Conservation (phyloP, 1,140 invertebrate species). For the Temnothorax curvispinosus region DNA sequence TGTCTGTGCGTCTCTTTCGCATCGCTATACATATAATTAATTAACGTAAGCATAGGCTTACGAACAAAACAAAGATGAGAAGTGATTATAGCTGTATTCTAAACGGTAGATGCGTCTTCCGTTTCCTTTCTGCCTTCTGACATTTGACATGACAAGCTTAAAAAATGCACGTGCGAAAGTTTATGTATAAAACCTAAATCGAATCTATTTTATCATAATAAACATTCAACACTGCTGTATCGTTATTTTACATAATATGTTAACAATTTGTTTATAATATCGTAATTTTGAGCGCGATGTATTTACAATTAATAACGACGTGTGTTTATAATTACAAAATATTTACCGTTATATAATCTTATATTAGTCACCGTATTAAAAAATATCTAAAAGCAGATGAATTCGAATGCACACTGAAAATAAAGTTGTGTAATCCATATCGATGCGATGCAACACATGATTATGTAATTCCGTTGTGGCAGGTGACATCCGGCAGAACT, state of each 20-base stretch:
- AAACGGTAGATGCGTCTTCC: neutral
- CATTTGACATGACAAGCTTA: neutral
- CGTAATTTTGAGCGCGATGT: neutral
- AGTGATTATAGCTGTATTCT: conserved; percentile 5
- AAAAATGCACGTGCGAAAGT: neutral
- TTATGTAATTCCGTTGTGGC: neutral
- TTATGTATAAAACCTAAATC: neutral
- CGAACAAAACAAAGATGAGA: neutral
- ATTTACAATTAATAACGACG: neutral
- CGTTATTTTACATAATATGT: neutral
- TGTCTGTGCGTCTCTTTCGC: conserved; percentile 19
- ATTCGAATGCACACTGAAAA: neutral
- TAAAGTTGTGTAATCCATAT: neutral
- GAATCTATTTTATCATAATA: neutral
- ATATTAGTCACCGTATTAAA: neutral
- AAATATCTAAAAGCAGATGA: neutral
- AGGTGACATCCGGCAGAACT: neutral
- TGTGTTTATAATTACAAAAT: neutral
- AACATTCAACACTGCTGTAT: neutral
- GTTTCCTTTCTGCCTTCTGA: neutral
- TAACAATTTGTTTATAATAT: neutral
- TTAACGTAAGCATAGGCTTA: conserved; percentile 57
- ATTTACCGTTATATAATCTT: neutral
- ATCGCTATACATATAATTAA: conserved; percentile 33
- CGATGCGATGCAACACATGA: neutral